Conservation (phyloP, 2,888 invertebrate species). For the Campaea margaritaria region DNA sequence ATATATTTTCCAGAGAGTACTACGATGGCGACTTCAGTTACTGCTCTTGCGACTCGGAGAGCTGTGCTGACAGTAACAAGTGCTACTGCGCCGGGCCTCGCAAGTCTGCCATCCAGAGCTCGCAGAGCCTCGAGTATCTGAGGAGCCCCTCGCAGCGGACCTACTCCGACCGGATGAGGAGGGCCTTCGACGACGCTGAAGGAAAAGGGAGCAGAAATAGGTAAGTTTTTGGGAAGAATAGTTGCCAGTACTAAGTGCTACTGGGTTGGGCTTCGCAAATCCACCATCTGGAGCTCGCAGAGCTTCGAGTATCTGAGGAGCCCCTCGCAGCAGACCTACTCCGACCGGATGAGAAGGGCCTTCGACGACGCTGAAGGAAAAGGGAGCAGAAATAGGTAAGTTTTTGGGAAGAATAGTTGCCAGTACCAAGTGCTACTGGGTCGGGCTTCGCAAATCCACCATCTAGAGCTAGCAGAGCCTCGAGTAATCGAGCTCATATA, state of each 20-base stretch:
- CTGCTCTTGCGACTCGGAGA: conserved; percentile 94
- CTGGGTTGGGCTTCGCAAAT: conserved; percentile 84
- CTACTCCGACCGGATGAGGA: conserved; percentile 71
- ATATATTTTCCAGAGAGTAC: conserved; percentile 61
- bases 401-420: too few species aligned
- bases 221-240: conserved; percentile 42
- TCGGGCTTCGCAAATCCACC: too few species aligned
- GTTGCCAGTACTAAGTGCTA: conserved; percentile 95
- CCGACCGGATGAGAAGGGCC: conserved; percentile 68
- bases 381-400: conserved; percentile 66
- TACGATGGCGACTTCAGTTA: conserved; percentile 80
- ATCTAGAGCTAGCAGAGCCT: too few species aligned
- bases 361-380: conserved; percentile 78
- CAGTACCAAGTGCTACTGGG: too few species aligned
- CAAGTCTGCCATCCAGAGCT: conserved; percentile 64
- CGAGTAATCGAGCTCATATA: conserved; percentile 84
- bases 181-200: conserved; percentile 76
- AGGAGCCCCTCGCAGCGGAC: conserved; percentile 77
- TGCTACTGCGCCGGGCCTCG: conserved; percentile 89
- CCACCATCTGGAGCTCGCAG: conserved; percentile 65
- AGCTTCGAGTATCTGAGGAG: conserved; percentile 84
- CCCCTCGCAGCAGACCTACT: conserved; percentile 74
- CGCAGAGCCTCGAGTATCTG: conserved; percentile 83
- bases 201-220: conserved; percentile 67
- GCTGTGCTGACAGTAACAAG: conserved; percentile 94